Evolutionary conservation across 2,113 vertebrate species (phyloP), one percentile per base, ranked within the genome.

Genomic region (Saccopteryx leptura): DNA sequence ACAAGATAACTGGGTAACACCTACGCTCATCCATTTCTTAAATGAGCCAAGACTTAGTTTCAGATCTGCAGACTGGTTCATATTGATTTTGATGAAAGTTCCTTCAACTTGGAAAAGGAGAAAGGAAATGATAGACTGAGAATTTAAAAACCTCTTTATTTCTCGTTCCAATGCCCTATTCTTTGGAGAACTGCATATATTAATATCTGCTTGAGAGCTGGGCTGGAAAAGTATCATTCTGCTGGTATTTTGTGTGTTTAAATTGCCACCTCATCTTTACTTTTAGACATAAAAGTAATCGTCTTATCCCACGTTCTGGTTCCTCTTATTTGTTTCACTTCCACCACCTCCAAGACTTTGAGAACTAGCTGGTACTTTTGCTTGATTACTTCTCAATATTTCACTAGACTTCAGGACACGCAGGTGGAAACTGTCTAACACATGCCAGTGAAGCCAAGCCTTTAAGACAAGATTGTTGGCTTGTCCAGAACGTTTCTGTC

Each of bases 61-160:
- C 71, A 82, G 65, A 88, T 79, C 39, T 93, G 46, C 19, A 94
- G 84, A 72, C 26, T 95, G 46, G 28, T 75, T 96, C 94, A 71
- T 71, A 87, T 72, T 90, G 87, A 92, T 84, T 94, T 50, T 58
- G 54, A 50, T 94, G 39, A 88, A 90, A 95, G 48, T 21, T 88
- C 60, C 26, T 93, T 94, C 60, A 84, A 33, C 61, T 24, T 91
- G 58, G 54, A 31, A 89, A 85, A 80, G 17, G 63, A 92, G 50
- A 94, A 10, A 87, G 81, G 56, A 96, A 78, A 91, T 74, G 71
- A 90, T 39, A 95, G 69, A 54, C 39, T 61, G 17, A 84, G 26
- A 96, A 93, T 80, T 78, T 69, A 21, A 21, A 95, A 93, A 79
- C 68, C 39, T 88, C 69, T 92, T 88, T 84, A 87, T 95, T 95